Evolutionary conservation across 2,113 vertebrate genomes (phyloP), one percentile per base, ranked within the genome.

Genomic region (Peucedramus taeniatus): DNA sequence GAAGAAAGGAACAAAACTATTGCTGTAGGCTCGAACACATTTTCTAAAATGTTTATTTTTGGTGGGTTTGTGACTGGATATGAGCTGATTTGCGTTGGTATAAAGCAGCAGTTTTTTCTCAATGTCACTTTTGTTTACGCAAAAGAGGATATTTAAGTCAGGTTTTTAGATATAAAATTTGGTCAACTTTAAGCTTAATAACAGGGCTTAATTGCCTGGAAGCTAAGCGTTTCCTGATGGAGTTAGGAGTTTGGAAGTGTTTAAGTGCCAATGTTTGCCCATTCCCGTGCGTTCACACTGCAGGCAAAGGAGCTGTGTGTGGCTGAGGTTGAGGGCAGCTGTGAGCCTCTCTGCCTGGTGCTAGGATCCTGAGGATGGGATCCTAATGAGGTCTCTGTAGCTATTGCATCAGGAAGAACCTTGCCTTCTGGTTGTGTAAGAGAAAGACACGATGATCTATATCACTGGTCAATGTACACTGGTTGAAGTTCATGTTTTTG

Each of bases 241-340:
- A 44, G 26, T 44, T 15, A 6, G 0, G 7, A 61, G 63, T 57
- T 64, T 10, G 76, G 54, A 47, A 59, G 56, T 30, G 3, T 27
- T 16, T 4, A 20, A 27, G 40, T 10, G 7, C 13, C 0, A 3
- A 0, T 0, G 5, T 11, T 68, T 60, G 47, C 19, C n/a, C 5
- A 0, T 70, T 78, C 28, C 61, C 6, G 0, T 30, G 27, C 1
- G 0, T 28, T 71, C 3, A 0, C 28, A 1, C 56, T 70, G 83
- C 74, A 6, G 76, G 59, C 0, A 3, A 7, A 21, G 6, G 68
- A 56, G 69, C 60, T 44, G 45, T 13, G 1, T 0, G 6, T 15
- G 50, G 17, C 56, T 27, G 26, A 11, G 50, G 75, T 2, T 35
- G 70, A 16, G 37, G 71, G 56, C 65, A 65, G 44, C 56, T 4